Conservation (phyloP, 2,888 invertebrate genomes). For the Tridacna gigas region DNA sequence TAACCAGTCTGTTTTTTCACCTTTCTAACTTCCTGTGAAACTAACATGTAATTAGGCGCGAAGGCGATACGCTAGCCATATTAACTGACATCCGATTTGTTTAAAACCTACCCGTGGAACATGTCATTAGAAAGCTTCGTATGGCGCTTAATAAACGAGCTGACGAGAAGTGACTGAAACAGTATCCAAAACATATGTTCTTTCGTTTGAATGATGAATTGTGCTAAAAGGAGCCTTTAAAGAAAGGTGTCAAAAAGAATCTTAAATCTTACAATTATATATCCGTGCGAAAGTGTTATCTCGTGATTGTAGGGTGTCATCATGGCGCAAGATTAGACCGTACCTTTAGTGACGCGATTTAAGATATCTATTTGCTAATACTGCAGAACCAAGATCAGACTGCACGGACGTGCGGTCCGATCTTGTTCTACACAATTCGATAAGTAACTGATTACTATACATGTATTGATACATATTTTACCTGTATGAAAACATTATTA, state of each 20-base stretch:
- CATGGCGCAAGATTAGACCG: neutral
- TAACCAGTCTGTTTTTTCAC: constrained; percentile 27
- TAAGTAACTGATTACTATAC: too few relatives aligned
- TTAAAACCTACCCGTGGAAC: constrained; percentile 36
- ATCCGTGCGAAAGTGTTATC: constrained; percentile 53
- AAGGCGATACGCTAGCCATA: constrained; percentile 50
- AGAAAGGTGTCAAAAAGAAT: constrained; percentile 26
- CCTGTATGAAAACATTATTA: too few relatives aligned
- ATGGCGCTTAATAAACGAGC: constrained; percentile 52
- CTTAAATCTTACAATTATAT: constrained; percentile 29
- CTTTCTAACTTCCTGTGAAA: constrained; percentile 25
- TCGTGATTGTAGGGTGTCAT: constrained; percentile 10
- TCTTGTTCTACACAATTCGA: too few relatives aligned
- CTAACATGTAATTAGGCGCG: constrained; percentile 44
- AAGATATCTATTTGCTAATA: neutral
- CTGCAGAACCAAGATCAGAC: too few relatives aligned
- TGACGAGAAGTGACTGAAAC: constrained; percentile 43
- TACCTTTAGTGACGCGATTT: neutral
- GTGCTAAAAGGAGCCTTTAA: constrained; percentile 26
- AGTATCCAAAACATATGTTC: constrained; percentile 63
- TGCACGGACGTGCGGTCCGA: too few relatives aligned
- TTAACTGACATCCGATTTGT: constrained; percentile 45
- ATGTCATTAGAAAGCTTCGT: constrained; percentile 39
- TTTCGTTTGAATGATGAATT: constrained; percentile 52
- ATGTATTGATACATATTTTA: too few relatives aligned